Evolutionary conservation across 2,113 vertebrate genomes (phyloP), one percentile per base, ranked within the genome.

Genomic region (Xenopus borealis): DNA sequence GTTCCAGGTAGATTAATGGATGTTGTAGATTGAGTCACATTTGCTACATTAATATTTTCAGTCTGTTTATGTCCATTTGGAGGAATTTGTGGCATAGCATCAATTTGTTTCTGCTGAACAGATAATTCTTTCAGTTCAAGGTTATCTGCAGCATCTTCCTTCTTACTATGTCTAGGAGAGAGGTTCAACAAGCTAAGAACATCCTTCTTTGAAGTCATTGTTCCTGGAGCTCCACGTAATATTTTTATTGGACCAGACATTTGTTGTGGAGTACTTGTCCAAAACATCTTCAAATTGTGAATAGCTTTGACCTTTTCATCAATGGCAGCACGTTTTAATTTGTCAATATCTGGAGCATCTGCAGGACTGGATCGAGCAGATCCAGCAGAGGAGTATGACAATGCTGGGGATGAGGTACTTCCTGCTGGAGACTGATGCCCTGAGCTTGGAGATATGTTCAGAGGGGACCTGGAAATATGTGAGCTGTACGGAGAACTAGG

Each of bases 261-360:
- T 10, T 89, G 94, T 78, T 92, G 94, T 40, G 94, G 88, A 14
- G 89, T 75, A 66, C 90, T 95, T 44, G 94, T 92, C 95, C 95
- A 97, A 79, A 98, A 96, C 84, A 97, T 98, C 88, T 98, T 98
- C 71, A 98, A 89, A 87, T 95, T 97, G 85, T 98, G 96, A 78
- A 97, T 94, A 40, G 96, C 96, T 84, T 97, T 95, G 82, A 98
- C 96, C 83, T 98, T 98, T 80, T 97, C 95, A 59, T 97, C 95
- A 0, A 97, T 94, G 82, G 95, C 93, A 1, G 93, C 94, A 90
- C 93, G 86, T 79, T 94, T 94, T 72, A 95, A 83, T 19, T 92
- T 93, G 85, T 96, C 94, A 23, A 94, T 82, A 80, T 93, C 94
- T 0, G 93, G 88, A 5, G 89, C 88, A 40, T 96, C 95, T 0